These are phyloP conservation scores for Pelvicachromis taeniatus DNA, from an alignment of 2,113 vertebrate genomes.

Conservation along the genomic window DNA sequence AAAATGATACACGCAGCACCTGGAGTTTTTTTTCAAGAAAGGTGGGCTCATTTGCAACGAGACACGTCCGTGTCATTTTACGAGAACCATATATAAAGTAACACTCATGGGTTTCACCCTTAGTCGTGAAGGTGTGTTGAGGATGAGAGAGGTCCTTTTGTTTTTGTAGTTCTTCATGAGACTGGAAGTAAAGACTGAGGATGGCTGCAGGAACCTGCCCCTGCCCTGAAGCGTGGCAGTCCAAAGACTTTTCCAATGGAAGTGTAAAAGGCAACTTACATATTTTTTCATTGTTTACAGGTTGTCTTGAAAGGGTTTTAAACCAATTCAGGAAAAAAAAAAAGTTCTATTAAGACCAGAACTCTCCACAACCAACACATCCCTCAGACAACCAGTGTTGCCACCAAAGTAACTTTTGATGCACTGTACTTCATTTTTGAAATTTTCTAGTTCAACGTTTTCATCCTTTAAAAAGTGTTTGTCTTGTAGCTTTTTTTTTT, in stretches of 20 bases:
- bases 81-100: not conserved
- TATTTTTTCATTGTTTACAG: conserved; percentile 32
- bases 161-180: not conserved
- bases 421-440: conserved; percentile 70
- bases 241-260: conserved; percentile 40
- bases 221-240: not conserved
- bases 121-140: not conserved
- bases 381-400: conserved; percentile 13
- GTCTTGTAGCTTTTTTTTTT: conserved; percentile 22
- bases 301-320: not conserved
- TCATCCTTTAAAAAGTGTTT: not conserved
- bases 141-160: not conserved
- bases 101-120: not conserved
- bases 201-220: not conserved
- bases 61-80: not conserved
- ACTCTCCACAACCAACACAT: not conserved
- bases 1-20: conserved; percentile 13
- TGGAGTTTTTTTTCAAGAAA: not conserved
- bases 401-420: conserved; percentile 64
- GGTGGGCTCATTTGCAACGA: not conserved
- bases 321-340: not conserved
- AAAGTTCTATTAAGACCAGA: not conserved
- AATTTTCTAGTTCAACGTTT: conserved; percentile 22
- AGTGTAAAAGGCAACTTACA: conserved; percentile 44
- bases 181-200: not conserved